phyloP scores from a whole-genome alignment of 2,888 invertebrate genomes.

The Uloborus plumipes region DNA sequence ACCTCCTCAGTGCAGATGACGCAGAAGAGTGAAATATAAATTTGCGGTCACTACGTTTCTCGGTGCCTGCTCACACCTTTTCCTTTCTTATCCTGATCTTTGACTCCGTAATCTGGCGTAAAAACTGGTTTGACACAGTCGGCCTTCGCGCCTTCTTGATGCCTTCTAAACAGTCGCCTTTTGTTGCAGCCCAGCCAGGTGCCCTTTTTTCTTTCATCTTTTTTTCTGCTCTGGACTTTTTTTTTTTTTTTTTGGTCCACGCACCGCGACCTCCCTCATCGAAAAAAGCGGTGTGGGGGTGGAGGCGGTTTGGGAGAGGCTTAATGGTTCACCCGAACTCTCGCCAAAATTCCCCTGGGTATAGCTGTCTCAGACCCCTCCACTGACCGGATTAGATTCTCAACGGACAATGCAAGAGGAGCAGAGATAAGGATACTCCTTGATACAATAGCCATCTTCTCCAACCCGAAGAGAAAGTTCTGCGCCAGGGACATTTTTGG shows the following conservation, averaged over 20 bases:
- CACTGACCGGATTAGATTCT: no score
- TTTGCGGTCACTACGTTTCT: not conserved
- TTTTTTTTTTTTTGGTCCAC: not conserved
- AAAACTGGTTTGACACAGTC: constrained; percentile 33
- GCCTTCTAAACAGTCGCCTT: constrained; percentile 47
- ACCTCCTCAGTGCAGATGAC: no score
- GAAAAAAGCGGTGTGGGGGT: not conserved
- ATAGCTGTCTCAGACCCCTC: no score
- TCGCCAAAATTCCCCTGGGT: no score
- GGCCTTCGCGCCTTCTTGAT: constrained; percentile 29
- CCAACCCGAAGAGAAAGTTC: no score
- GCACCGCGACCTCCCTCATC: constrained; percentile 26
- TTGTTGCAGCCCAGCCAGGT: constrained; percentile 29
- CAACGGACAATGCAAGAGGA: no score
- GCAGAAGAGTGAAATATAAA: constrained; percentile 30
- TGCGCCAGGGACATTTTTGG: no score
- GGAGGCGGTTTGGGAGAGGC: not conserved
- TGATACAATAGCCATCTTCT: no score
- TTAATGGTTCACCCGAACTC: no score
- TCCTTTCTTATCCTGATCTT: constrained; percentile 5
- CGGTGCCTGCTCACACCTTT: no score
- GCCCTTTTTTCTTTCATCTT: not conserved
- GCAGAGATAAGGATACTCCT: no score
- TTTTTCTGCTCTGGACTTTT: no score
- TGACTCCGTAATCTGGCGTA: constrained; percentile 38